A percentile compares a stretch with the other conserved stretches of the same genome.
Evolutionary conservation across 2,797 vertebrate genomes (phyloP).

Genomic region (Rhinophrynus dorsalis): DNA sequence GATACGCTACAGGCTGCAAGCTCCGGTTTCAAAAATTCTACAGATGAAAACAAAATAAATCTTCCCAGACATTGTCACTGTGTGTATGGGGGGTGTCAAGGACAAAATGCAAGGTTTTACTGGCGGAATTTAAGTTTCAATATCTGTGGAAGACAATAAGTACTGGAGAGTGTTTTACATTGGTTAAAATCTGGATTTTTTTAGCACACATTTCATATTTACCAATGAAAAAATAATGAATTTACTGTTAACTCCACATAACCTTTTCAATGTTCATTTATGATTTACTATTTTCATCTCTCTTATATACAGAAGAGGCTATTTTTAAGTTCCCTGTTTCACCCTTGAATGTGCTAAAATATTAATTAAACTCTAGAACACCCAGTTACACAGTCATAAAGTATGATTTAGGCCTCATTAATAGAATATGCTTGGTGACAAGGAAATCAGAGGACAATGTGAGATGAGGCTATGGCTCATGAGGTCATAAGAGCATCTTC

Average conservation of each 20-base stretch:
- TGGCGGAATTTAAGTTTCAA: not conserved
- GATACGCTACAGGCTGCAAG: slow-evolving; percentile 15
- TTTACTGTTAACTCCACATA: not conserved
- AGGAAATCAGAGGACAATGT: slow-evolving; percentile 7
- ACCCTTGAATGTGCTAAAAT: slow-evolving; percentile 14
- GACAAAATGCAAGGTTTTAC: not conserved
- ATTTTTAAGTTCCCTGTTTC: not conserved
- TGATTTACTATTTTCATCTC: slow-evolving; percentile 1
- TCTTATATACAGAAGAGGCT: not conserved
- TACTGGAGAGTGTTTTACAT: not conserved
- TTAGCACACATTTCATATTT: not conserved
- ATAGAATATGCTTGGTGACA: slow-evolving; percentile 26
- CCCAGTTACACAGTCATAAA: slow-evolving; percentile 22
- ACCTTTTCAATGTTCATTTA: not conserved
- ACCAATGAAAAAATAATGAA: not conserved
- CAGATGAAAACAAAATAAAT: slow-evolving; percentile 35
- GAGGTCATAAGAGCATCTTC: not conserved
- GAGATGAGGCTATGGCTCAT: slow-evolving; percentile 1
- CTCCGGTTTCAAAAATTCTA: slow-evolving; percentile 41
- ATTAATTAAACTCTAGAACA: slow-evolving; percentile 30
- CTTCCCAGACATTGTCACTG: slow-evolving; percentile 10
- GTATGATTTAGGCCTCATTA: slow-evolving; percentile 22
- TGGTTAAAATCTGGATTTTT: too few species aligned
- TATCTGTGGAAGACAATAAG: not conserved
- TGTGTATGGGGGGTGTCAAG: not conserved